Evolutionary conservation across 2,113 vertebrate genomes (phyloP), one percentile per base, ranked within the genome.

Genomic region (Dicentrarchus labrax): DNA sequence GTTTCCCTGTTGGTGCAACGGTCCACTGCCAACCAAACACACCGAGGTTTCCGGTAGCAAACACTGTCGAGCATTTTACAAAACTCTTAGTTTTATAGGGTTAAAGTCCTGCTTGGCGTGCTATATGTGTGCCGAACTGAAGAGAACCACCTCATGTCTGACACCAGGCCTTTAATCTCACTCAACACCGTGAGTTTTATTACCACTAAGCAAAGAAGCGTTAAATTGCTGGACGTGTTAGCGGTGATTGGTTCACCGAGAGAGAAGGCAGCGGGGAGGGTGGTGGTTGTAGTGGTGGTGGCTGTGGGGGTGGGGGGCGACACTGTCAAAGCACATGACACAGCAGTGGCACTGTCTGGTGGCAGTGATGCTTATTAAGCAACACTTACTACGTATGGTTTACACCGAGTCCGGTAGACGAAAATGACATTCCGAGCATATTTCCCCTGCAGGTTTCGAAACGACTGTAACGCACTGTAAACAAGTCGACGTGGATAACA

Each of bases 321-420:
- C 68, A 1, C 70, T 78, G 76, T 68, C 76, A 85, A 82, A 84
- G 81, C 88, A 90, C 91, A 90, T 92, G 90, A 90, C 90, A 76
- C 73, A 48, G 57, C 39, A 66, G 74, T 64, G 85, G 45, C 78
- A 71, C 66, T 51, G 50, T 56, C 15, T 53, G n/a, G 30, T 24
- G 73, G 54, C 68, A 53, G 45, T 45, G 73, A 61, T 65, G 70
- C 41, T 72, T 24, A 43, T 24, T 70, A 69, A 82, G 73, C 15
- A 59, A 15, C 12, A 60, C 24, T 60, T 16, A 9, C 36, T 38
- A 56, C 12, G 11, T 45, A 39, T 0, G n/a, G 41, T 8, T 30
- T 30, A 30, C 30, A 30, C 30, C 0, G 30, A 69, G 45, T 56
- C 24, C 53, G 2, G 22, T 2, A 12, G 62, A 80, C 15, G 5